A percentile compares a stretch with the other conserved stretches of the same genome.
Conservation (phyloP, 1,140 invertebrate genomes). For the Psix sp. region DNA sequence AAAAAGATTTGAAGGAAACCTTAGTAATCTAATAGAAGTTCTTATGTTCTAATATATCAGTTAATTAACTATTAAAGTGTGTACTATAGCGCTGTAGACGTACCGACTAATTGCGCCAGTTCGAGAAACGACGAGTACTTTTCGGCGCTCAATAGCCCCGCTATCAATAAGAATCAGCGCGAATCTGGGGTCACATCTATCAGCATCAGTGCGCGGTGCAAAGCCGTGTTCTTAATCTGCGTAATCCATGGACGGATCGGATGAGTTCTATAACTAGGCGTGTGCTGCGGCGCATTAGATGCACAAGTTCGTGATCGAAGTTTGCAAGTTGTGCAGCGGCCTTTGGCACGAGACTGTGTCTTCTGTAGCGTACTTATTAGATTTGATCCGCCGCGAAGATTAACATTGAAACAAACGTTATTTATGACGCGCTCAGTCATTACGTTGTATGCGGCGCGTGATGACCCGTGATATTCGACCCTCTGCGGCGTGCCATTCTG, state of each 20-base stretch:
- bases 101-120: no score
- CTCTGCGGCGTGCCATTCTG: conserved; percentile 55
- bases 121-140: no score
- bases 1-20: no score
- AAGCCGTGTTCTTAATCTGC: conserved; percentile 39
- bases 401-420: conserved; percentile 76
- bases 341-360: conserved; percentile 66
- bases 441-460: conserved; percentile 62
- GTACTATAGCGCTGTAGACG: no score
- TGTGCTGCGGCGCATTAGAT: conserved; percentile 42
- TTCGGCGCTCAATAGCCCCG: conserved; percentile 18
- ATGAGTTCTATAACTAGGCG: conserved; percentile 48
- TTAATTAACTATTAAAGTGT: no score
- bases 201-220: conserved; percentile 13
- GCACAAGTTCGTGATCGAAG: conserved; percentile 45
- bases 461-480: conserved; percentile 73
- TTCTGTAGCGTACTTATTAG: conserved; percentile 72
- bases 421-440: conserved; percentile 73
- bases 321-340: conserved; percentile 59
- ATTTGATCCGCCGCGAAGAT: conserved; percentile 73
- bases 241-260: conserved; percentile 46
- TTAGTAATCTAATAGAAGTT: no score
- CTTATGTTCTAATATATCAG: no score
- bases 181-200: conserved; percentile 21
- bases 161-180: conserved; percentile 26